Evolutionary conservation across 2,797 vertebrate genomes (phyloP).

Genomic region (Acipenser transmontanus): DNA sequence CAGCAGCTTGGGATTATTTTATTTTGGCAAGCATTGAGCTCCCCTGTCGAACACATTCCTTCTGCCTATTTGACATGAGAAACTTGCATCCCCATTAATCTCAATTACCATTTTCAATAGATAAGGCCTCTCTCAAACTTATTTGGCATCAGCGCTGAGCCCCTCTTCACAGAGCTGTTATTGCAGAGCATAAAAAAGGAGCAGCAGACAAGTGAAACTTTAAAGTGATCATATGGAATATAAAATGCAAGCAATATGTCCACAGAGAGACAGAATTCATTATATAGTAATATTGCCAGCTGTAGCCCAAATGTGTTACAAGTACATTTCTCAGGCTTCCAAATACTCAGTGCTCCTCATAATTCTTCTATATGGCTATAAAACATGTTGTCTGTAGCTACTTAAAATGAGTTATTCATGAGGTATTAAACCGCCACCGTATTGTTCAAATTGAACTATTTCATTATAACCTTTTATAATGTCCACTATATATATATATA

Average conservation of each 20-base stretch:
- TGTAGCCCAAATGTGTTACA: background rate
- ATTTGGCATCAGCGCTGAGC: background rate
- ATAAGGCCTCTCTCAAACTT: background rate
- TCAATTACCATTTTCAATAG: background rate
- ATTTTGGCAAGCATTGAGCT: too few species aligned
- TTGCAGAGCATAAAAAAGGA: background rate
- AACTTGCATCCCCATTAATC: background rate
- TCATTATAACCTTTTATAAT: too few species aligned
- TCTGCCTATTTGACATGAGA: background rate
- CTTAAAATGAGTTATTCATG: constrained; percentile 2
- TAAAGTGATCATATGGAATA: background rate
- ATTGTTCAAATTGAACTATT: background rate
- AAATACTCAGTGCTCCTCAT: background rate
- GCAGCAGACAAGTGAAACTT: background rate
- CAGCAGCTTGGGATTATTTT: too few species aligned
- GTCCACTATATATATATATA: too few species aligned
- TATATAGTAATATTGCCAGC: background rate
- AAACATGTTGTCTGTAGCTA: background rate
- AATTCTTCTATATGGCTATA: constrained; percentile 2
- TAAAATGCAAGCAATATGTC: background rate
- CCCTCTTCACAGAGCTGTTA: background rate
- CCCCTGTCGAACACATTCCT: too few species aligned
- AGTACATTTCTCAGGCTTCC: background rate
- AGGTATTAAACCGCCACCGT: background rate
- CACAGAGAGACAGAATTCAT: background rate